phyloP scores from a whole-genome alignment of 2,797 vertebrate species.

The Catamblyrhynchus diadema region DNA sequence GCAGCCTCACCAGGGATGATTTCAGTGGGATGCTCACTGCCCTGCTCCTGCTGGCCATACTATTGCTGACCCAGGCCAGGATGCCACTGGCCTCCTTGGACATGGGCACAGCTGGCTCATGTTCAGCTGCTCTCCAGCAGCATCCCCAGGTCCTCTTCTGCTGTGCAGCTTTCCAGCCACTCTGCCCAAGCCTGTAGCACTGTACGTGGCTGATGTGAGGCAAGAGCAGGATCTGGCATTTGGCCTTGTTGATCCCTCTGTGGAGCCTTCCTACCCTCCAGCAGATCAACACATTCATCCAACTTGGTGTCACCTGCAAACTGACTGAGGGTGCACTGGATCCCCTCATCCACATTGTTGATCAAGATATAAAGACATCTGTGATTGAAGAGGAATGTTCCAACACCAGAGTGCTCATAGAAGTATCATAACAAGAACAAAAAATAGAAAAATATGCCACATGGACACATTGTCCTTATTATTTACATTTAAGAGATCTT shows the following conservation, averaged over 20 bases:
- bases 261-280: background rate
- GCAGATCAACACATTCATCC: background rate
- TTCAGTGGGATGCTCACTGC: rapidly evolving
- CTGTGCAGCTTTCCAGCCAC: background rate
- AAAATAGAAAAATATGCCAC: background rate
- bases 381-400: background rate
- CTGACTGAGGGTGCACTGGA: background rate
- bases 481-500: background rate
- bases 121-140: background rate
- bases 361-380: background rate
- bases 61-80: rapidly evolving
- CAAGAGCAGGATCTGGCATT: background rate
- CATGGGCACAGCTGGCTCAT: background rate
- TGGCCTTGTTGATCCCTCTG: background rate
- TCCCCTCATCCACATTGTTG: background rate
- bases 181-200: background rate
- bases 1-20: rapidly evolving
- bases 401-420: background rate
- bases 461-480: background rate
- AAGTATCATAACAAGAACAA: background rate
- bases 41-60: background rate
- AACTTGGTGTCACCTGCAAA: background rate
- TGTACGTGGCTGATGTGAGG: background rate
- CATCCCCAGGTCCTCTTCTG: background rate
- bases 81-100: background rate